Evolutionary conservation across 2,113 vertebrate genomes (phyloP), one percentile per base, ranked within the genome.

Genomic region (Struthio camelus): DNA sequence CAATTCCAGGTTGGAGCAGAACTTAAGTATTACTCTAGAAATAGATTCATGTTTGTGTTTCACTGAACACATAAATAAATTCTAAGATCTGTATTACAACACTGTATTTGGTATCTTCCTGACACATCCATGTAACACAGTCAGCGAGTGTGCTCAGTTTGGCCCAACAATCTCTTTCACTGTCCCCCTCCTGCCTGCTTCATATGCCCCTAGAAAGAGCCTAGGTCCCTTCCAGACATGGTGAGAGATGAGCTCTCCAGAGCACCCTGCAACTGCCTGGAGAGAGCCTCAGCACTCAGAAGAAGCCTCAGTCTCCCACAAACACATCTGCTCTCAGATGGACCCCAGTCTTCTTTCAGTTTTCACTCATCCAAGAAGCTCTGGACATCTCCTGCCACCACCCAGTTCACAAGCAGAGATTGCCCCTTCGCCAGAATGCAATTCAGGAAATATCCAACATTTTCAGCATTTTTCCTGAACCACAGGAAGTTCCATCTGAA

Each of bases 181-280:
- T 53, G 14, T 40, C 11, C 6, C 3, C 14, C 3, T 34, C 20
- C 34, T 78, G 6, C 22, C 24, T 78, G n/a, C n/a, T 61, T 44
- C 40, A 24, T 15, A 70, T 30, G 16, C 42, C 4, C 14, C 13
- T 80, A 36, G 12, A 67, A 83, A 51, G 5, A 19, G 6, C 7
- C 17, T 51, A 66, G 3, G 16, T 53, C 48, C 10, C 27, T 80
- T 67, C 16, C 22, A 67, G 34, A 70, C 5, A 25, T 5, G 14
- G 25, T 30, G 23, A 44, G 4, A 82, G 27, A 53, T 44, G 19
- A 72, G 13, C 2, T 53, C 6, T 16, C 7, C 12, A 24, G 36
- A 0, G 0, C 16, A 65, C 3, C 5, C 78, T 66, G 30, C 13
- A 67, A 32, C 4, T 4, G 51, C 38, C n/a, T 76, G 27, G 36